phyloP scores from a whole-genome alignment of 2,113 vertebrate genomes.

The Microtus richardsoni region DNA sequence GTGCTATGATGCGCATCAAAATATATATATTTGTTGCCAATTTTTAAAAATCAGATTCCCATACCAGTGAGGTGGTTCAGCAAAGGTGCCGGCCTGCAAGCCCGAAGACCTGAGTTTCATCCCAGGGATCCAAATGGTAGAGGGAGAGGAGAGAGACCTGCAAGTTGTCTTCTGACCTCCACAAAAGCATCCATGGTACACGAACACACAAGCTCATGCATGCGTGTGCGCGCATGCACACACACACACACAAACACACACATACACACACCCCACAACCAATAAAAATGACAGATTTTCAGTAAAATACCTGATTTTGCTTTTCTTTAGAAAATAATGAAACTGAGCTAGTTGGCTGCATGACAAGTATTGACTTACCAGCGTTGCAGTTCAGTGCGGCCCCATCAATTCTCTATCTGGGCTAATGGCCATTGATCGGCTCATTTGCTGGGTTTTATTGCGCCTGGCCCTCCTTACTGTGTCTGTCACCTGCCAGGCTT shows the following conservation, averaged over 20 bases:
- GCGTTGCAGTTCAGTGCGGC: background rate
- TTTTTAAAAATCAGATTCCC: background rate
- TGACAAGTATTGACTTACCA: background rate
- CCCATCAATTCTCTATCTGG: background rate
- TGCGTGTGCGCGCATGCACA: fast-evolving
- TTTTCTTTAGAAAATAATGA: background rate
- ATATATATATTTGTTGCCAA: background rate
- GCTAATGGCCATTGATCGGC: background rate
- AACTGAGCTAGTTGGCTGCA: background rate
- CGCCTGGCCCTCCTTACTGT: background rate
- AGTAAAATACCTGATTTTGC: background rate
- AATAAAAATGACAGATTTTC: background rate
- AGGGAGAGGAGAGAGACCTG: background rate
- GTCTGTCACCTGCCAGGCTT: background rate
- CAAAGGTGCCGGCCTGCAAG: background rate
- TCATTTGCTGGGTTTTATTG: background rate
- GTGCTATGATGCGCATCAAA: background rate
- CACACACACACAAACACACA: background rate
- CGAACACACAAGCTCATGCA: background rate
- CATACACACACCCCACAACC: background rate
- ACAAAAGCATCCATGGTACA: background rate
- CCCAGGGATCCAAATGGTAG: background rate
- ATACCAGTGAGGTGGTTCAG: background rate
- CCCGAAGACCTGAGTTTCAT: background rate
- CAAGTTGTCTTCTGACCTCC: background rate